A percentile compares a stretch with the other conserved stretches of the same genome.
phyloP scores from a whole-genome alignment of 2,113 vertebrate species.

The human region DNA sequence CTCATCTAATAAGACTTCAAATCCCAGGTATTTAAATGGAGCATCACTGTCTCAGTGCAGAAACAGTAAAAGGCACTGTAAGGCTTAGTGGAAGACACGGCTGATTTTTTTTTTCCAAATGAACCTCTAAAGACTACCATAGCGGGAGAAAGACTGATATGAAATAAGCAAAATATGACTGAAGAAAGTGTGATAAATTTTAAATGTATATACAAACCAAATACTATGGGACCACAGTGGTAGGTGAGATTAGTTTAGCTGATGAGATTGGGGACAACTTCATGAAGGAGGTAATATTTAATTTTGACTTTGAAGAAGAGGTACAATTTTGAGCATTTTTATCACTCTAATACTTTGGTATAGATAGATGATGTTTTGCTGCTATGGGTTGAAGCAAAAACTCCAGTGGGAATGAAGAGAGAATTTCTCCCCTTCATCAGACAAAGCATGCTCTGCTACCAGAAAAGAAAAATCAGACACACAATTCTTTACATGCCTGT shows the following conservation, averaged over 20 bases:
- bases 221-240: neutral
- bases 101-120: neutral
- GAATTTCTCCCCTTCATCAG: neutral
- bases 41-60: rapidly evolving
- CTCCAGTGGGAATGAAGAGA: neutral
- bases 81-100: too few relatives aligned
- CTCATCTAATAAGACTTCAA: neutral
- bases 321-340: neutral
- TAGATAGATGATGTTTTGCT: conserved; percentile 23
- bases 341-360: neutral
- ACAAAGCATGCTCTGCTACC: neutral
- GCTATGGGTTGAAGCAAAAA: neutral
- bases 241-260: neutral
- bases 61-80: neutral
- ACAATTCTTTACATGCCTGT: neutral
- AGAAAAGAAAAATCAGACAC: conserved; percentile 8
- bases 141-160: neutral
- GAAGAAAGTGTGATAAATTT: neutral
- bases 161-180: neutral
- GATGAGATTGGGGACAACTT: neutral
- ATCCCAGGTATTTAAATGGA: neutral
- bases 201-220: neutral
- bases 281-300: neutral
- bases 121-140: neutral
- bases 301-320: conserved; percentile 34